These are phyloP conservation scores for Epinephelus fuscoguttatus DNA, from an alignment of 2,113 vertebrate species.

Conservation along the genomic window DNA sequence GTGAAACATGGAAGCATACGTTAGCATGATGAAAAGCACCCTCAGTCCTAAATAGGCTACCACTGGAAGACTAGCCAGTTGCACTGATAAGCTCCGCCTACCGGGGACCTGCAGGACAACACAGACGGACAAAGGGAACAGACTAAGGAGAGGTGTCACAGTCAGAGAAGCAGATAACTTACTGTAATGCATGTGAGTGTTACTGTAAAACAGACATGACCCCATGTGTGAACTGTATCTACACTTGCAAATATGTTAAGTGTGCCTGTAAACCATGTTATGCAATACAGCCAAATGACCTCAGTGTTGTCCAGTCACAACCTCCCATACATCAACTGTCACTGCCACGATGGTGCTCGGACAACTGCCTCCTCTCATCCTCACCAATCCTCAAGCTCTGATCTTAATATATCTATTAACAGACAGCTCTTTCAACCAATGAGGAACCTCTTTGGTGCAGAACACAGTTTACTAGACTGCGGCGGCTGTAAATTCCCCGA, in stretches of 20 bases:
- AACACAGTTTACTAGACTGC: neutral
- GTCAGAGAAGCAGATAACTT: neutral
- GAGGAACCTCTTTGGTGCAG: neutral
- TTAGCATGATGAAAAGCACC: no score
- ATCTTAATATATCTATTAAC: neutral
- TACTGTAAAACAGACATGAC: neutral
- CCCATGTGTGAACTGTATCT: neutral
- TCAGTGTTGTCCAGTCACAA: neutral
- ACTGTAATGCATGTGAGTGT: neutral
- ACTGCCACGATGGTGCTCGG: neutral
- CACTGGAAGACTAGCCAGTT: no score
- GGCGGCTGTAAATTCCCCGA: neutral
- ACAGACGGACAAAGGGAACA: no score
- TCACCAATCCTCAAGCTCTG: neutral
- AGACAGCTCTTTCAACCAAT: constrained; percentile 20
- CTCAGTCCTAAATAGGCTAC: no score
- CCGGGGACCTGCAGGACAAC: no score
- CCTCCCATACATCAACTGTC: neutral
- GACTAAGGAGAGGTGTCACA: no score
- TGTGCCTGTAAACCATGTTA: neutral
- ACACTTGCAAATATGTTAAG: neutral
- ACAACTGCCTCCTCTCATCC: neutral
- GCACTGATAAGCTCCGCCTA: no score
- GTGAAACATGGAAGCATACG: no score
- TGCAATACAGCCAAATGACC: constrained; percentile 34